Conservation (phyloP, 1,140 invertebrate genomes). For the Metopolophium dirhodum region DNA sequence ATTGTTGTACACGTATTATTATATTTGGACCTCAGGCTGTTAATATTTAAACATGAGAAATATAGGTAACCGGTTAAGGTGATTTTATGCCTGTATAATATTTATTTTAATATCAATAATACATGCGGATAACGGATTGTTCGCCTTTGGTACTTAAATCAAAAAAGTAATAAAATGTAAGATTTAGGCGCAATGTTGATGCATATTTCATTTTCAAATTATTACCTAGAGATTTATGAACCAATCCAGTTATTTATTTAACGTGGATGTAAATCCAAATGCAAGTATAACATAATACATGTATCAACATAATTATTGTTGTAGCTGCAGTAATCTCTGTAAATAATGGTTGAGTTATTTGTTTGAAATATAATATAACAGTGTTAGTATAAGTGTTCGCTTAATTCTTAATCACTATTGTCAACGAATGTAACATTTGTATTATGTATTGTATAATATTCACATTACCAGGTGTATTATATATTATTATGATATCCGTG, state of each 20-base stretch:
- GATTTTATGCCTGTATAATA: neutral
- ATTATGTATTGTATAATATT: neutral
- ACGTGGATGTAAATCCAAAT: neutral
- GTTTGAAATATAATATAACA: neutral
- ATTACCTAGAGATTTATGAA: neutral
- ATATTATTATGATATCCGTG: neutral
- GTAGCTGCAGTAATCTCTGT: slow-evolving; percentile 11
- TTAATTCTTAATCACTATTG: slow-evolving; percentile 23
- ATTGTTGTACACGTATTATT: neutral
- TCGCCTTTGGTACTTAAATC: neutral
- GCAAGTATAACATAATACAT: neutral
- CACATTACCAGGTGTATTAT: neutral
- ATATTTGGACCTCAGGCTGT: neutral
- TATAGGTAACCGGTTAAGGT: neutral
- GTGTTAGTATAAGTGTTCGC: neutral
- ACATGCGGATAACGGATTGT: neutral
- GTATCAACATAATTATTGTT: slow-evolving; percentile 21
- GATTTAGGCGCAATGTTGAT: neutral
- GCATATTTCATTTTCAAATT: slow-evolving; percentile 20
- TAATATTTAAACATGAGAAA: neutral
- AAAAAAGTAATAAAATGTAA: neutral
- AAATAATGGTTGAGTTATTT: slow-evolving; percentile 9
- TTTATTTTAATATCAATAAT: neutral
- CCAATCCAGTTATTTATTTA: slow-evolving; percentile 18
- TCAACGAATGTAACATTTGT: neutral